Evolutionary conservation across 1,140 invertebrate genomes (phyloP).

Genomic region (Cylas formicarius): DNA sequence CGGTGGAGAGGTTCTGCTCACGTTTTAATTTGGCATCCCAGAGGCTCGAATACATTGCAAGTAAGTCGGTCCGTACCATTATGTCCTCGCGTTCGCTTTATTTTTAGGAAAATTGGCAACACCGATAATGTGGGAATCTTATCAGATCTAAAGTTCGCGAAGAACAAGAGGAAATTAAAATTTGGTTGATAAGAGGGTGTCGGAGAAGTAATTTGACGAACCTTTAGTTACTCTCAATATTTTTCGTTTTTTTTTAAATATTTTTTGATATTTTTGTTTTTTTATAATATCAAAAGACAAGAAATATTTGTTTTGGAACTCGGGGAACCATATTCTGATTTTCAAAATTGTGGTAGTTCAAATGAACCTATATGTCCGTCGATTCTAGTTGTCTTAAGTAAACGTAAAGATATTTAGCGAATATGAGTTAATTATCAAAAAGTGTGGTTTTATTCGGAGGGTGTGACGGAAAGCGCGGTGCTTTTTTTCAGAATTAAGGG

Average conservation of each 20-base stretch:
- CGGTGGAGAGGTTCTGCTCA: slow-evolving; percentile 26
- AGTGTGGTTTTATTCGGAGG: neutral
- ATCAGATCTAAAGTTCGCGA: too few relatives aligned
- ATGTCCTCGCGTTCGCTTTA: neutral
- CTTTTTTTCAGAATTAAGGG: slow-evolving; percentile 33
- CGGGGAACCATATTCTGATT: too few relatives aligned
- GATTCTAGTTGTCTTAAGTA: too few relatives aligned
- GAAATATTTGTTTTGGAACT: too few relatives aligned
- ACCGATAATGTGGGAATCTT: neutral
- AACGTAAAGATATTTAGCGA: neutral
- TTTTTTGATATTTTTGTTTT: too few relatives aligned
- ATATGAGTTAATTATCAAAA: neutral
- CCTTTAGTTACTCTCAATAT: too few relatives aligned
- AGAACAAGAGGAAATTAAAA: neutral
- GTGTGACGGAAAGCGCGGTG: neutral
- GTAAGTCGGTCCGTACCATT: too few relatives aligned
- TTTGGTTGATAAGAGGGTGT: neutral
- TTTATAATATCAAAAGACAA: too few relatives aligned
- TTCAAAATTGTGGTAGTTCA: too few relatives aligned
- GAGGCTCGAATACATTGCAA: slow-evolving; percentile 33
- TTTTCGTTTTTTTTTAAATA: too few relatives aligned
- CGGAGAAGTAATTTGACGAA: neutral
- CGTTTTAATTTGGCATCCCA: slow-evolving; percentile 27
- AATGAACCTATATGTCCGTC: too few relatives aligned
- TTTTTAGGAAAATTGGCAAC: neutral